phyloP scores from a whole-genome alignment of 2,888 invertebrate species.

The Steromphala cineraria region DNA sequence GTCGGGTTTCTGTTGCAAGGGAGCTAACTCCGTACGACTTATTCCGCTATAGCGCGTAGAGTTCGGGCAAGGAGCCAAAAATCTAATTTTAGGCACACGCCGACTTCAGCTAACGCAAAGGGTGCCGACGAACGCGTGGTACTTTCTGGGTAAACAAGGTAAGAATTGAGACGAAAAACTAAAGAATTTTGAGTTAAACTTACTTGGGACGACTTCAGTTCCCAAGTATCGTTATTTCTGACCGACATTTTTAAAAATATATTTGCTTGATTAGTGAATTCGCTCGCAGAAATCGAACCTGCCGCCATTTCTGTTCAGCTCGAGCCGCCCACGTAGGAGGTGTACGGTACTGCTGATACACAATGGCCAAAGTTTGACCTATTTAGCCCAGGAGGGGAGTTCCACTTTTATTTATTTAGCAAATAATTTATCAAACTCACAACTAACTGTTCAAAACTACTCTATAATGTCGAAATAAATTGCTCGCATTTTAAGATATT shows the following conservation, averaged over 20 bases:
- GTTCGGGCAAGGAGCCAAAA: conserved; percentile 9
- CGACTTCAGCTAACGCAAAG: background rate
- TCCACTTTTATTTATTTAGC: background rate
- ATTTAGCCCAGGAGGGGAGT: conserved; percentile 5
- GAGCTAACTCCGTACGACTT: conserved; percentile 12
- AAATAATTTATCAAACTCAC: background rate
- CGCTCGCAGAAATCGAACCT: conserved; percentile 74
- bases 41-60: conserved; percentile 5
- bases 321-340: conserved; percentile 43
- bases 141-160: background rate
- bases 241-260: conserved; percentile 71
- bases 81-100: conserved; percentile 17
- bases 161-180: background rate
- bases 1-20: background rate
- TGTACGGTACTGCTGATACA: conserved; percentile 44
- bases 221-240: conserved; percentile 47
- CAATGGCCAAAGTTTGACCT: conserved; percentile 35
- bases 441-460: background rate
- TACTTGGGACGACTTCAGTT: conserved; percentile 33
- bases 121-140: background rate
- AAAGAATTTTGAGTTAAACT: conserved; percentile 12
- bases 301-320: conserved; percentile 53
- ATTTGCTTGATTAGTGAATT: conserved; percentile 74
- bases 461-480: background rate
- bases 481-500: background rate